Evolutionary conservation across 2,888 invertebrate genomes (phyloP).

Genomic region (Myopa tessellatipennis): DNA sequence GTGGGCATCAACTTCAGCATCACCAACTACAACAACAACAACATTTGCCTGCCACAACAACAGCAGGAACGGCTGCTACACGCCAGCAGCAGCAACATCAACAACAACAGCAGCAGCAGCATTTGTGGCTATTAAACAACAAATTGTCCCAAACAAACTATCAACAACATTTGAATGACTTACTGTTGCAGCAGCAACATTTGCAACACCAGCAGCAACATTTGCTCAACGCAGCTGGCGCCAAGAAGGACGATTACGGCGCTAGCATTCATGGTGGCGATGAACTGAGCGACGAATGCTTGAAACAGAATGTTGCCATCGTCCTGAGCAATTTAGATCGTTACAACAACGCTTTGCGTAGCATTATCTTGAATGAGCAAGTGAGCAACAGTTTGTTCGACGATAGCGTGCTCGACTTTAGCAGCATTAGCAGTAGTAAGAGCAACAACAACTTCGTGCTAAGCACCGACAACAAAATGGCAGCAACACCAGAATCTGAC

Average conservation of each 20-base stretch:
- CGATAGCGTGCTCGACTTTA: slow-evolving; percentile 51
- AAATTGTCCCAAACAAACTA: slow-evolving; percentile 56
- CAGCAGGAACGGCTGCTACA: slow-evolving; percentile 27
- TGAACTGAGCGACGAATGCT: slow-evolving; percentile 68
- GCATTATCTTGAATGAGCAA: slow-evolving; percentile 67
- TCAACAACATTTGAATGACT: slow-evolving; percentile 63
- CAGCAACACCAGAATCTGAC: slow-evolving; percentile 64
- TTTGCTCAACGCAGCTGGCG: slow-evolving; percentile 49
- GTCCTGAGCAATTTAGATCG: slow-evolving; percentile 68
- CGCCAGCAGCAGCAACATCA: slow-evolving; percentile 8
- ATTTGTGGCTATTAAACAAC: slow-evolving; percentile 51
- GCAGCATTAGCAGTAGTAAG: slow-evolving; percentile 49
- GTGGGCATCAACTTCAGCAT: slow-evolving; percentile 40
- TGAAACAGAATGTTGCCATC: slow-evolving; percentile 68
- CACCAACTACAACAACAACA: slow-evolving; percentile 43
- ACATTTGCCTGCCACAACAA: background rate
- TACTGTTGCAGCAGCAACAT: slow-evolving; percentile 61
- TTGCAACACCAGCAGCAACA: slow-evolving; percentile 59
- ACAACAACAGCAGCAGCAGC: slow-evolving; percentile 44
- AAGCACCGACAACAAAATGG: slow-evolving; percentile 50
- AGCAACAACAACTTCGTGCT: slow-evolving; percentile 49
- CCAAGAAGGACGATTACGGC: slow-evolving; percentile 33
- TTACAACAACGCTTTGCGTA: slow-evolving; percentile 67
- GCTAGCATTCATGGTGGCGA: slow-evolving; percentile 46
- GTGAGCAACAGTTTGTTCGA: slow-evolving; percentile 61